phyloP scores from a whole-genome alignment of 2,888 invertebrate species.

The Mantis religiosa region DNA sequence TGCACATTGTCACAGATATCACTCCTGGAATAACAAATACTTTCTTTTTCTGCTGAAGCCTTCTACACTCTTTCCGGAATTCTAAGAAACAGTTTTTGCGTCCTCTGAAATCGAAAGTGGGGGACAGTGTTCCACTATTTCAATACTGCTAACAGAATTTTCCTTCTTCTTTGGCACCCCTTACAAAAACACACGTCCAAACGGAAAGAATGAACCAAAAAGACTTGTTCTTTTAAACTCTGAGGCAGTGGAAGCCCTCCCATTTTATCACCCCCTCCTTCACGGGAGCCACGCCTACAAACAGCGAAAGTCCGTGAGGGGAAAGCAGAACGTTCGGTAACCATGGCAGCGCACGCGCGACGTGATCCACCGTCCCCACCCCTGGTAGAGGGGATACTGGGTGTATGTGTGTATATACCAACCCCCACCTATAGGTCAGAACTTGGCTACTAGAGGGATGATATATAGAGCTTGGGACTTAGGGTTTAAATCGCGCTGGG shows the following conservation, averaged over 20 bases:
- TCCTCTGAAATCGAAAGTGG: neutral
- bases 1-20: neutral
- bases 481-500: constrained; percentile 69
- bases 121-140: neutral
- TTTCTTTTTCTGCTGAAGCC: neutral
- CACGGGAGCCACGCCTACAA: neutral
- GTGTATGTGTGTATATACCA: neutral
- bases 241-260: neutral
- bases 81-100: neutral
- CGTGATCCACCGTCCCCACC: neutral
- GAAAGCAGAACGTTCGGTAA: neutral
- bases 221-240: constrained; percentile 16
- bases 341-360: neutral
- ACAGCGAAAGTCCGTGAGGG: neutral
- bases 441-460: constrained; percentile 48
- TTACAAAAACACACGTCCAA: constrained; percentile 18
- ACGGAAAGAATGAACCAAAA: constrained; percentile 24
- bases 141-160: neutral
- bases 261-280: neutral
- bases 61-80: neutral
- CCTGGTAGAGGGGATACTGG: neutral
- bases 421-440: neutral
- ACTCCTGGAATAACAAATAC: neutral
- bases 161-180: neutral
- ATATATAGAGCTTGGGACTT: constrained; percentile 72